Percentiles rank a stretch among this genome's conserved stretches.
Evolutionary conservation across 1,140 invertebrate genomes (phyloP).

Genomic region (Phenacoccus solenopsis): DNA sequence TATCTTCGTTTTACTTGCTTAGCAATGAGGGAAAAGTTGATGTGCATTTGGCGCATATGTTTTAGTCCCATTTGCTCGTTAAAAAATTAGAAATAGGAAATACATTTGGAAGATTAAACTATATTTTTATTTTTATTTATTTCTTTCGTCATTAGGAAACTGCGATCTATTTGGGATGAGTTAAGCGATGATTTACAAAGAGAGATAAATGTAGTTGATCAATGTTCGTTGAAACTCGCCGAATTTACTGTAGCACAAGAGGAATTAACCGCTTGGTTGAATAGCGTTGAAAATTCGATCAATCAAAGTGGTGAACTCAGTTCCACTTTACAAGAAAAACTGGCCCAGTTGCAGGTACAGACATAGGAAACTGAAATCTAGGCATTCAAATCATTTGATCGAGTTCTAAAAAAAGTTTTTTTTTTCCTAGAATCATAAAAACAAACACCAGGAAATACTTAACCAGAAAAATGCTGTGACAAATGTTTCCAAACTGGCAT

Average conservation of each 20-base stretch:
- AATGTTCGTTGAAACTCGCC: conserved; percentile 77
- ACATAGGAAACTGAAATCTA: not conserved
- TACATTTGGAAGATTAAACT: not conserved
- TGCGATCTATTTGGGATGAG: conserved; percentile 74
- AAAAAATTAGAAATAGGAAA: too few species aligned
- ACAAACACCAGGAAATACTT: not conserved
- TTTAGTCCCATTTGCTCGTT: not conserved
- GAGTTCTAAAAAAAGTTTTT: too few species aligned
- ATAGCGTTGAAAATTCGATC: conserved; percentile 82
- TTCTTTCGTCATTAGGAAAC: conserved; percentile 40
- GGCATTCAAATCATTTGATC: too few species aligned
- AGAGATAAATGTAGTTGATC: conserved; percentile 67
- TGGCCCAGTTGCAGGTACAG: conserved; percentile 63
- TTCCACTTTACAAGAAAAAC: conserved; percentile 82
- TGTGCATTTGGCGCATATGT: not conserved
- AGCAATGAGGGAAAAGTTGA: not conserved
- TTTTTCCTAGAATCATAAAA: not conserved
- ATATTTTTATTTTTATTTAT: not conserved
- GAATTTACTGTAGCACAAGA: conserved; percentile 78
- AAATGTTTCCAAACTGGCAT: not conserved
- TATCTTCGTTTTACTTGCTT: too few species aligned
- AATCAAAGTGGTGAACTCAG: conserved; percentile 82
- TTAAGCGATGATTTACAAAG: conserved; percentile 70
- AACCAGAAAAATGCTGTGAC: not conserved
- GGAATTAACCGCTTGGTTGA: conserved; percentile 81